Evolutionary conservation across 2,888 invertebrate genomes (phyloP), one percentile per base, ranked within the genome.

Genomic region (Nyleta sp.): DNA sequence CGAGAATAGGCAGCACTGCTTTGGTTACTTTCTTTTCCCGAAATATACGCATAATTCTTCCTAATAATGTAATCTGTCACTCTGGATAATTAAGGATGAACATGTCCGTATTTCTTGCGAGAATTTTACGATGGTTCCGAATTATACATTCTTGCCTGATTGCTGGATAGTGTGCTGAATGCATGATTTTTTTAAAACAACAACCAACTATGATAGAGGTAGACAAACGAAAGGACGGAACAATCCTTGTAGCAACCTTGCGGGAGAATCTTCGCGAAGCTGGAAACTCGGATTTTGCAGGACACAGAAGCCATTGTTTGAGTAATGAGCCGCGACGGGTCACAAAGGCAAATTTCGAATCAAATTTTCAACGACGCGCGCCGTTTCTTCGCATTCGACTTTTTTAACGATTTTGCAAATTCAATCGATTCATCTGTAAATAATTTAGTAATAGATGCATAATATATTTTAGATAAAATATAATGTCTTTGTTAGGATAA

Each of bases 71-170:
- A 68, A 71, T 59, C 55, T 72, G 35, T 73, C 57, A 78, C 64
- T 72, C 48, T 50, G 31, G 60, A 57, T 62, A 68, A 72, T 38
- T 55, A 60, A 71, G 33, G 59, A 60, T 38, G 48, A 60, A 44
- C 31, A 71, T 72, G 60, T 68, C 72, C 55, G 78, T 59, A 64
- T 50, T 71, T 78, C 73, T 78, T 70, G 64, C 65, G 74, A 78
- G 70, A 74, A 52, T 74, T 78, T 73, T 57, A 78, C 35, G 68
- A 73, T 73, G 73, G 64, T 78, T 73, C 78, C 73, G 78, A 78
- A 73, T 78, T 78, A 78, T 67, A 78, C 62, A 78, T 78, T 78
- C 68, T 77, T 78, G 78, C 78, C 78, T 78, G 71, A 71, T 71
- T 77, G 73, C 72, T 74, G 70, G 53, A 78, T 74, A 73, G 78